These are phyloP conservation scores for Bombyx huttoni DNA, from an alignment of 2,888 invertebrate species.

Conservation along the genomic window DNA sequence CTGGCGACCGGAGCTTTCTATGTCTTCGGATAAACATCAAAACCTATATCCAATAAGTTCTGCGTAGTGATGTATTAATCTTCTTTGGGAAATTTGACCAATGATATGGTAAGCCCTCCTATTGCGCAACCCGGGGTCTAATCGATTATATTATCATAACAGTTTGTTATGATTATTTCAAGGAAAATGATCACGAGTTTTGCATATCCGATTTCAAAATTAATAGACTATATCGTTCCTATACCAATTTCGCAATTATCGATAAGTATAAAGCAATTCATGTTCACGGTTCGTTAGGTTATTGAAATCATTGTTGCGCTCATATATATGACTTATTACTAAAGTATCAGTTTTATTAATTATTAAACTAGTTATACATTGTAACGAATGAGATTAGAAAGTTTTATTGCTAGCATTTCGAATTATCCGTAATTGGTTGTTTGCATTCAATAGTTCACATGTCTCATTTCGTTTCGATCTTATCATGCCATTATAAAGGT, in stretches of 20 bases:
- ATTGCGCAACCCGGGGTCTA: too few relatives aligned
- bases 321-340: slow-evolving; percentile 18
- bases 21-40: slow-evolving; percentile 13
- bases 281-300: slow-evolving; percentile 26
- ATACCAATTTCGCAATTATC: slow-evolving; percentile 25
- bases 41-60: too few relatives aligned
- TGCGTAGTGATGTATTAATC: too few relatives aligned
- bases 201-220: slow-evolving; percentile 9
- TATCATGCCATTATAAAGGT: slow-evolving; percentile 40
- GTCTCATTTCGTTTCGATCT: slow-evolving; percentile 25
- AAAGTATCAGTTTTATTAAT: slow-evolving; percentile 21
- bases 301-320: slow-evolving; percentile 26
- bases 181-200: neutral
- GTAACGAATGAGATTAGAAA: slow-evolving; percentile 57
- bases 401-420: slow-evolving; percentile 31
- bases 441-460: slow-evolving; percentile 23
- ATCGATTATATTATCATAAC: too few relatives aligned
- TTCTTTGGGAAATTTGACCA: too few relatives aligned
- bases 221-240: slow-evolving; percentile 22
- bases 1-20: slow-evolving; percentile 52
- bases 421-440: slow-evolving; percentile 20
- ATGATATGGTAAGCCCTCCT: too few relatives aligned
- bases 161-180: too few relatives aligned
- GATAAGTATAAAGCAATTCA: slow-evolving; percentile 23
- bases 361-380: slow-evolving; percentile 19